These are phyloP conservation scores for Paramormyrops kingsleyae DNA, from an alignment of 2,113 vertebrate species.

Conservation along the genomic window DNA sequence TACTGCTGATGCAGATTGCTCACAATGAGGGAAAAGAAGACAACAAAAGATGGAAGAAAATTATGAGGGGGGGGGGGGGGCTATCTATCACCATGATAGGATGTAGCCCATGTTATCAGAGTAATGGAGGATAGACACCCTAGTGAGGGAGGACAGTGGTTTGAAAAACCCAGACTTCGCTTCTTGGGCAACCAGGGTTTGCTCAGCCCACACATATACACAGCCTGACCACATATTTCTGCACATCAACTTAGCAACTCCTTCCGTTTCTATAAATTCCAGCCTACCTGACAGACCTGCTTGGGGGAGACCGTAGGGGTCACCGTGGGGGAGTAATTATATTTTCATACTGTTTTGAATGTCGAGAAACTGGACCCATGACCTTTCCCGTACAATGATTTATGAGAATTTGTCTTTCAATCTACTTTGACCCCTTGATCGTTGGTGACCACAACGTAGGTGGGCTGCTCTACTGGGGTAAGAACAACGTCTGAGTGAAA, in stretches of 20 bases:
- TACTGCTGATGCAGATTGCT: conserved; percentile 3
- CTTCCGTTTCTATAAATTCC: background rate
- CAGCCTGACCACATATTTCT: background rate
- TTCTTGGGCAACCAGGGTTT: too few relatives aligned
- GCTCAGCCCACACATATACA: background rate
- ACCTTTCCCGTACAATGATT: background rate
- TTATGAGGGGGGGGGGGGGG: background rate
- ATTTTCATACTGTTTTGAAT: background rate
- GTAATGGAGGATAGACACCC: background rate
- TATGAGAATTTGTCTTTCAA: background rate
- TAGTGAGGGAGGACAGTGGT: background rate
- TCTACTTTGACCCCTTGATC: background rate
- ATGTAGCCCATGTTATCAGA: background rate
- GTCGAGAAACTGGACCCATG: background rate
- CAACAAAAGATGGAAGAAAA: background rate
- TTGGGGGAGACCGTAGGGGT: background rate
- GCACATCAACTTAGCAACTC: background rate
- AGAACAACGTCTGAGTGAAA: background rate
- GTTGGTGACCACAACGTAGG: background rate
- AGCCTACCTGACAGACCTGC: background rate
- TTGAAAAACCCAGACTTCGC: background rate
- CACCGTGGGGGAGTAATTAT: background rate
- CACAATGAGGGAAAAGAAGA: background rate
- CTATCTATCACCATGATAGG: background rate
- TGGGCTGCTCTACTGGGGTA: background rate